Conservation (phyloP, 2,797 vertebrate genomes). For the Schizothorax lantsangensis region DNA sequence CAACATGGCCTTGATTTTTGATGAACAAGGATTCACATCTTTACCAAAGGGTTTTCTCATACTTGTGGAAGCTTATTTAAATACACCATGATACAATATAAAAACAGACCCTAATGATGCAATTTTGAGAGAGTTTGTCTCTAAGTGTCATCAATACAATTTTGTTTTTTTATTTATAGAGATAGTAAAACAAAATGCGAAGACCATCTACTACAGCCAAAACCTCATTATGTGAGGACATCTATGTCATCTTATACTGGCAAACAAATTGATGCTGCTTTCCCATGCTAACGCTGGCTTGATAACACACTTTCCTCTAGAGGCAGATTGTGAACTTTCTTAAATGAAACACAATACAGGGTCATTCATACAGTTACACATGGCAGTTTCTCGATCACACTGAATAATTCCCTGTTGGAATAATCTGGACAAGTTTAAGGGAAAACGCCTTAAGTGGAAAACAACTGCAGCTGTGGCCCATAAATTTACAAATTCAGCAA, state of each 20-base stretch:
- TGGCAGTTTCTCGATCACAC: slow-evolving; percentile 21
- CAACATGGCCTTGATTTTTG: slow-evolving; percentile 48
- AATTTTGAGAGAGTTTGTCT: neutral
- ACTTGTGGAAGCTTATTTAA: neutral
- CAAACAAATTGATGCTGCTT: neutral
- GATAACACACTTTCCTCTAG: slow-evolving; percentile 28
- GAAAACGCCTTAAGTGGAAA: slow-evolving; percentile 33
- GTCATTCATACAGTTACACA: slow-evolving; percentile 5
- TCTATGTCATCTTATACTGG: neutral
- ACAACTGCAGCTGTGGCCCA: slow-evolving; percentile 41
- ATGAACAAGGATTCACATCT: neutral
- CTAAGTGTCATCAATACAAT: neutral
- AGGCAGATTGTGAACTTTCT: slow-evolving; percentile 27
- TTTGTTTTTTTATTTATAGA: neutral
- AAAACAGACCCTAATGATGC: neutral
- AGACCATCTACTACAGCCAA: neutral
- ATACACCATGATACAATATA: neutral
- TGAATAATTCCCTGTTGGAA: slow-evolving; percentile 36
- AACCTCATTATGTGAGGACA: neutral
- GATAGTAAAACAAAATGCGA: neutral
- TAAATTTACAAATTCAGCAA: slow-evolving; percentile 22
- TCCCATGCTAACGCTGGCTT: neutral
- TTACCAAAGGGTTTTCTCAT: neutral
- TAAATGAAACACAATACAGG: slow-evolving; percentile 14
- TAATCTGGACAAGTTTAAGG: slow-evolving; percentile 42